These are phyloP conservation scores for Cyprinodon tularosa DNA, from an alignment of 2,113 vertebrate genomes.

Conservation along the genomic window DNA sequence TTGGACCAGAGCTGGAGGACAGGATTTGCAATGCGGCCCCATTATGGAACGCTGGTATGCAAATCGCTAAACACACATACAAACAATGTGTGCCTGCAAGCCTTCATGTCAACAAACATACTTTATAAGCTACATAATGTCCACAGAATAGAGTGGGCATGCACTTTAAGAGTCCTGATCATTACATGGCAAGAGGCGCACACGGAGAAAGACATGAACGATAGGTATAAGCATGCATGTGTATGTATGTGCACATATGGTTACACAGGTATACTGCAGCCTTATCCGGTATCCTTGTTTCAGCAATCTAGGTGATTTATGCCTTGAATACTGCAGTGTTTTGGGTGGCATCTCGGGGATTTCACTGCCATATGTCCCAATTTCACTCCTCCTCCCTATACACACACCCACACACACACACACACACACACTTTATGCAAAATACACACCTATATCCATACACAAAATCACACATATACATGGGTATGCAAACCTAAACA, in stretches of 20 bases:
- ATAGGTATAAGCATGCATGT: constrained; percentile 1
- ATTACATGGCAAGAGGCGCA: constrained; percentile 34
- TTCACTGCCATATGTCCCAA: constrained; percentile 75
- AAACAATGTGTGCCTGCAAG: constrained; percentile 8
- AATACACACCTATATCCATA: constrained; percentile 17
- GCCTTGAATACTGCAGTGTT: constrained; percentile 67
- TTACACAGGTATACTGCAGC: constrained; percentile 13
- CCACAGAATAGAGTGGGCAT: constrained; percentile 24
- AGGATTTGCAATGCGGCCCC: constrained; percentile 56
- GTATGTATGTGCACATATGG: not conserved
- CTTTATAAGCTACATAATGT: constrained; percentile 14
- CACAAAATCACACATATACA: constrained; percentile 18
- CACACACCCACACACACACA: constrained; percentile 11
- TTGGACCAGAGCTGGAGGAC: constrained; percentile 40
- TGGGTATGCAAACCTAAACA: constrained; percentile 10
- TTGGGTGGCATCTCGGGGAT: constrained; percentile 72
- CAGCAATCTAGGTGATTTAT: constrained; percentile 76
- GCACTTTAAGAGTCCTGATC: constrained; percentile 48
- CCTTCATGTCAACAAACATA: constrained; percentile 16
- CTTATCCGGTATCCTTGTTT: constrained; percentile 55
- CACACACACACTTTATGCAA: not conserved
- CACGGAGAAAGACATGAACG: constrained; percentile 16
- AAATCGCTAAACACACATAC: constrained; percentile 37
- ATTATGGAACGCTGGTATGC: constrained; percentile 48
- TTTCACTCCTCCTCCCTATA: constrained; percentile 38